A percentile compares a stretch with the other conserved stretches of the same genome.
These are phyloP conservation scores for Acleris cristana DNA, from an alignment of 2,888 invertebrate species.

Conservation along the genomic window DNA sequence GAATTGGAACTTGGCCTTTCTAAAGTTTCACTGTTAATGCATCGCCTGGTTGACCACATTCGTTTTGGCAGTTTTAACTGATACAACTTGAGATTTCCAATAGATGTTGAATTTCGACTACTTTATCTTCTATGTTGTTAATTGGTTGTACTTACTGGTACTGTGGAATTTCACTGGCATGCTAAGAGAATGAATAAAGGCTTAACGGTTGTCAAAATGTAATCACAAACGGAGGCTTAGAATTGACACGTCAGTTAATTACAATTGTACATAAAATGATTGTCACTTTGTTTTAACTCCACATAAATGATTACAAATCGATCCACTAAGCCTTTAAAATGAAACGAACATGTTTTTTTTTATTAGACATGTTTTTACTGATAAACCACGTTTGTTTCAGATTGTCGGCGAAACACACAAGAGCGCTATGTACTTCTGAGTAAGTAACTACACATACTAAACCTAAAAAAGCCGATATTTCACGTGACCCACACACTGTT, in stretches of 20 bases:
- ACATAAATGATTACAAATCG: no score
- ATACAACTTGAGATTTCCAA: slow-evolving; percentile 3
- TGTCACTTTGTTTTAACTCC: no score
- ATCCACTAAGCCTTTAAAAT: background rate
- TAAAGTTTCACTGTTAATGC: slow-evolving; percentile 46
- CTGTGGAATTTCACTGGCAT: no score
- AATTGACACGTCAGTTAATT: no score
- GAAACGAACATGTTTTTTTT: background rate
- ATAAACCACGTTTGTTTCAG: slow-evolving; percentile 28
- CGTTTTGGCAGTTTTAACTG: slow-evolving; percentile 40
- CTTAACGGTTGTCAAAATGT: no score
- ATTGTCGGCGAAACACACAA: slow-evolving; percentile 20
- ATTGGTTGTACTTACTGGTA: no score
- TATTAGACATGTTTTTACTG: background rate
- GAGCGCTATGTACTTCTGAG: slow-evolving; percentile 7
- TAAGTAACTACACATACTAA: slow-evolving; percentile 18
- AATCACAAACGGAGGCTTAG: no score
- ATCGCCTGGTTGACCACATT: slow-evolving; percentile 43
- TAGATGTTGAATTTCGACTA: background rate
- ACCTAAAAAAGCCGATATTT: background rate
- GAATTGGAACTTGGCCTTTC: slow-evolving; percentile 46
- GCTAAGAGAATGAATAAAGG: no score
- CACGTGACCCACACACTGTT: background rate
- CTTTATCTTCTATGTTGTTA: no score
- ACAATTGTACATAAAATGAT: no score